Base-by-base conservation (phyloP, 2,113 vertebrate species). In the Chionodraco myersi region DNA sequence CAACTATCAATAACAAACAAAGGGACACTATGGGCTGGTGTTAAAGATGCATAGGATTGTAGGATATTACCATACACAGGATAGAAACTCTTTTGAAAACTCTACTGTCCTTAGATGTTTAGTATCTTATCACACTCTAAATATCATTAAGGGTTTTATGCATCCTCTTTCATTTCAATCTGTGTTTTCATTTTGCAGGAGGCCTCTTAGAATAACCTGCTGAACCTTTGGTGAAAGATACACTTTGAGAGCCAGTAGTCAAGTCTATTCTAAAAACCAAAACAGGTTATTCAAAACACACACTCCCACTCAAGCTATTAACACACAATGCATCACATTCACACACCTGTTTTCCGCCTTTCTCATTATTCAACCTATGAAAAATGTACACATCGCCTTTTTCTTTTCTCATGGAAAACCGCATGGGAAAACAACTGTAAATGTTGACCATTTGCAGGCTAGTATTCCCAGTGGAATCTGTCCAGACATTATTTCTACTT, bases 311-410 rank as follows among this genome's bases (percentile, higher is more conserved):
- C 57, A 52, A 18, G 53, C 9, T 8, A 23, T 62, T 18, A 52
- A 21, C 61, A 41, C 30, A 21, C 30, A 45, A 34, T 54, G 11
- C 16, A n/a, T 13, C 14, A 34, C 36, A 71, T 59, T 60, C 62
- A 26, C 54, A 59, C 49, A 67, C 66, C 67, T n/a, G 10, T 26
- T 26, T 15, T 15, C 45, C 15, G 10, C 53, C 8, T 23, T 65
- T 53, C 72, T 84, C 77, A 51, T 59, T 77, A 57, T 65, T 18
- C 66, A 44, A 41, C 70, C 12, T 36, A 91, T 93, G 30, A 92
- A 93, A 90, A 30, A 91, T 92, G 87, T 54, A 93, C 68, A 76
- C 75, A 5, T 44, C 10, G 21, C 52, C 68, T 67, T 73, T 16
- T 80, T 45, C 44, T 34, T 34, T 75, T 34, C 9, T 49, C 41